Percentiles rank a stretch among this genome's conserved stretches.
Conservation (phyloP, 1,140 invertebrate genomes). For the Dendroctonus valens region DNA sequence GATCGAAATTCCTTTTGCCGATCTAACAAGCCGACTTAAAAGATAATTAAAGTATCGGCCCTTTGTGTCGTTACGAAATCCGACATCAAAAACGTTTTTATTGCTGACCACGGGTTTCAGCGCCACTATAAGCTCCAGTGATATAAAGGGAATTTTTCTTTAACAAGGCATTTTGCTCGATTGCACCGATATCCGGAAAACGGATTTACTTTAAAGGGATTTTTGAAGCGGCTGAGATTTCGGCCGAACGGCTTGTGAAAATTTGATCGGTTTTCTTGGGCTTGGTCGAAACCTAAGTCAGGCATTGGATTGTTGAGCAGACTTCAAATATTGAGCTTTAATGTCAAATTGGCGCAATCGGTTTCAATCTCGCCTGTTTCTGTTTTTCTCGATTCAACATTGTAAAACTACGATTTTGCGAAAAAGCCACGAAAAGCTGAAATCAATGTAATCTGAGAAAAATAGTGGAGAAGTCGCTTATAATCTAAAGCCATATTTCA, state of each 20-base stretch:
- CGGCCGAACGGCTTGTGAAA: constrained; percentile 5
- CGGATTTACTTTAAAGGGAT: constrained; percentile 12
- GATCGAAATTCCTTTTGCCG: constrained; percentile 5
- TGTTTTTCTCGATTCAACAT: too few species aligned
- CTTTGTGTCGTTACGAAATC: constrained; percentile 27
- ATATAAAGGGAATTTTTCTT: constrained; percentile 30
- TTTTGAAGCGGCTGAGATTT: constrained; percentile 7
- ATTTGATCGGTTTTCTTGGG: not conserved
- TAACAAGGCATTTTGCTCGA: constrained; percentile 31
- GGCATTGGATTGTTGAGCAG: too few species aligned
- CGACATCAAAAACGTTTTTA: constrained; percentile 29
- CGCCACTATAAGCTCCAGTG: constrained; percentile 16
- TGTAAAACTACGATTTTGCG: too few species aligned
- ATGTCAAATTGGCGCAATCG: too few species aligned
- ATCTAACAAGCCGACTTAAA: constrained; percentile 7
- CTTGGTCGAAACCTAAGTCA: too few species aligned
- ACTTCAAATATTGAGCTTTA: too few species aligned
- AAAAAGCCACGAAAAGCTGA: too few species aligned
- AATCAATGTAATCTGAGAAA: too few species aligned
- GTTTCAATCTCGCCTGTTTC: too few species aligned
- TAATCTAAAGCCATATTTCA: too few species aligned
- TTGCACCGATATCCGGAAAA: constrained; percentile 22
- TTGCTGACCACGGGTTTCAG: constrained; percentile 27
- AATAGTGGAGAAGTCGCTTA: too few species aligned
- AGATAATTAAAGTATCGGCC: constrained; percentile 27